These are phyloP conservation scores for Podarcis lilfordi DNA, from an alignment of 2,797 vertebrate genomes.

Conservation along the genomic window DNA sequence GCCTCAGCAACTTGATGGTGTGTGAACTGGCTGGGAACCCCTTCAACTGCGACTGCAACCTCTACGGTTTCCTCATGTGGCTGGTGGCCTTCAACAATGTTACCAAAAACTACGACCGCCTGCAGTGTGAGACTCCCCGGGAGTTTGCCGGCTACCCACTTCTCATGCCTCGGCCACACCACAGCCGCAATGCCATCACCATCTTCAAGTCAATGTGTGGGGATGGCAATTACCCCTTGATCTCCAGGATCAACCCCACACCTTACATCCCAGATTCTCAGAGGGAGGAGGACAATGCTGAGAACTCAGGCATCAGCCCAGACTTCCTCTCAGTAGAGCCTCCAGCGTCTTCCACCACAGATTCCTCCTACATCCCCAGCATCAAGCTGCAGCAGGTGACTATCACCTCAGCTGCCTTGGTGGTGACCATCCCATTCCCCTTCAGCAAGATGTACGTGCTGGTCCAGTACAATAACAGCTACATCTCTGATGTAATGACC, in stretches of 20 bases:
- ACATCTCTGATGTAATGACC: constrained; percentile 93
- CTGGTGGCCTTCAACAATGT: constrained; percentile 96
- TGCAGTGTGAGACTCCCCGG: constrained; percentile 94
- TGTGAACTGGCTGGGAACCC: constrained; percentile 97
- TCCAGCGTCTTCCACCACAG: constrained; percentile 86
- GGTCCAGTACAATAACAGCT: constrained; percentile 95
- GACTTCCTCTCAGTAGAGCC: constrained; percentile 88
- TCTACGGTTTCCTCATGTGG: constrained; percentile 93
- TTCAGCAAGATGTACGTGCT: constrained; percentile 99
- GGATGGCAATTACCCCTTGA: constrained; percentile 84
- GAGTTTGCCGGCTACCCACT: constrained; percentile 93
- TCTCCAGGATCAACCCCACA: constrained; percentile 89
- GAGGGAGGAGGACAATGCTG: constrained; percentile 76
- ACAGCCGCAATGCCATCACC: constrained; percentile 92
- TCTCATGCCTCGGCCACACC: constrained; percentile 87
- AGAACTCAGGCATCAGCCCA: constrained; percentile 87
- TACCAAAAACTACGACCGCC: constrained; percentile 96
- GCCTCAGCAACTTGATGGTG: constrained; percentile 91
- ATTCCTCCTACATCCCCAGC: constrained; percentile 87
- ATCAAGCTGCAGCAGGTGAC: constrained; percentile 93
- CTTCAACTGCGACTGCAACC: constrained; percentile 96
- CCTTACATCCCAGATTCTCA: constrained; percentile 85
- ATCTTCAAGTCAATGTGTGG: constrained; percentile 92
- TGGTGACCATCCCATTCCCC: constrained; percentile 94
- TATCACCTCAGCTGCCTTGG: constrained; percentile 89